Evolutionary conservation across 1,140 invertebrate genomes (phyloP).

Genomic region (Drosophila virilis): DNA sequence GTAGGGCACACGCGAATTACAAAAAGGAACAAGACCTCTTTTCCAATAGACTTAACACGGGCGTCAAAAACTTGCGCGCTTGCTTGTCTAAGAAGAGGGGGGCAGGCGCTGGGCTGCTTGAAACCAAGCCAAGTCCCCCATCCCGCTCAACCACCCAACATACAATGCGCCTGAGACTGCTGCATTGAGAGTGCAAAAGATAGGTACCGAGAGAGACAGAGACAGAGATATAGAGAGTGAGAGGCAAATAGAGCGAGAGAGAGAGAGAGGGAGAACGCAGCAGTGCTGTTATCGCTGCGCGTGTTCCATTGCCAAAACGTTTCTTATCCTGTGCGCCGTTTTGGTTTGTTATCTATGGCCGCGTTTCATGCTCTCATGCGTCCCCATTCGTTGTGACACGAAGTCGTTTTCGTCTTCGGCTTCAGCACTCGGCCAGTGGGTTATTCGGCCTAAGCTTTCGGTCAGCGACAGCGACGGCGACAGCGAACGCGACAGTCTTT

Average conservation of each 20-base stretch:
- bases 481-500: conserved; percentile 61
- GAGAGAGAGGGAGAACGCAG: conserved; percentile 11
- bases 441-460: conserved; percentile 60
- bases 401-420: conserved; percentile 20
- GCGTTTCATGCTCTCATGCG: conserved; percentile 49
- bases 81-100: conserved; percentile 70
- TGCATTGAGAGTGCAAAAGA: conserved; percentile 37
- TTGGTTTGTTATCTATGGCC: conserved; percentile 53
- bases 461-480: conserved; percentile 3
- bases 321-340: conserved; percentile 72
- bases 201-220: neutral
- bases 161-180: conserved; percentile 53
- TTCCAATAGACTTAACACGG: conserved; percentile 77
- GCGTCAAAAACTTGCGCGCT: conserved; percentile 78
- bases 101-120: neutral
- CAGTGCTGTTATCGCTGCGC: conserved; percentile 59
- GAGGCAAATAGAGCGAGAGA: neutral
- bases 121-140: no score
- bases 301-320: conserved; percentile 62
- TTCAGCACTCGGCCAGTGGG: conserved; percentile 43
- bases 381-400: conserved; percentile 6
- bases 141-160: neutral
- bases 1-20: conserved; percentile 26
- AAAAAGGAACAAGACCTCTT: conserved; percentile 57
- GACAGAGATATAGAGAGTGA: neutral